Conservation (phyloP, 2,113 vertebrate genomes). For the Melierax canorus region DNA sequence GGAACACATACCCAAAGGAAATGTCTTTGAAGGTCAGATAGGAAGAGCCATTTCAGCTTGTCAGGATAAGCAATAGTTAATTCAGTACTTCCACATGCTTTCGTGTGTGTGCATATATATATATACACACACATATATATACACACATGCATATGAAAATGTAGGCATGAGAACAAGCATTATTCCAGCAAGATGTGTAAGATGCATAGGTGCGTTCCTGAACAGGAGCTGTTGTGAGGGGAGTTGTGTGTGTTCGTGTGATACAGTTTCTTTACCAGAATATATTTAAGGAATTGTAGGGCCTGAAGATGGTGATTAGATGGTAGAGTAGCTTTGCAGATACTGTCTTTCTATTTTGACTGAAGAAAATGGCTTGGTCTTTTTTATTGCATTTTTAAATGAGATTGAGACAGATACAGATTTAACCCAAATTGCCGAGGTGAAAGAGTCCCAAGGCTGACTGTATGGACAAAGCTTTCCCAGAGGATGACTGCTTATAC, state of each 20-base stretch:
- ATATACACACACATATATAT: no score
- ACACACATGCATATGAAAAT: no score
- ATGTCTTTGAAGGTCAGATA: background rate
- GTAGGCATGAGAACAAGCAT: background rate
- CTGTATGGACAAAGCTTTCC: background rate
- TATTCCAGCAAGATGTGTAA: background rate
- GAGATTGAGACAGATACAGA: background rate
- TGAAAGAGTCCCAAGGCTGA: background rate
- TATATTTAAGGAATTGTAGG: background rate
- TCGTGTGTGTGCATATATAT: rapidly evolving
- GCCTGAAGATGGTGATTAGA: background rate
- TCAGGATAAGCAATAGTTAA: background rate
- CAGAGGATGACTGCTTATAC: background rate
- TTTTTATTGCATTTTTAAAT: background rate
- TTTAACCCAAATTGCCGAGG: background rate
- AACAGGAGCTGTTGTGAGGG: background rate
- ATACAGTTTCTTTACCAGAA: background rate
- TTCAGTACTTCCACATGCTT: background rate
- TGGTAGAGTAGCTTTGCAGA: background rate
- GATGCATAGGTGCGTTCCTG: background rate
- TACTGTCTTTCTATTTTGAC: background rate
- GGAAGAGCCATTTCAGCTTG: background rate
- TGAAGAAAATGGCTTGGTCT: background rate
- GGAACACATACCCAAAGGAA: background rate
- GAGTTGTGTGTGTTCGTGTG: background rate